A percentile compares a stretch with the other conserved stretches of the same genome.
Evolutionary conservation across 2,797 vertebrate genomes (phyloP).

Genomic region (Pseudomugil tenellus): DNA sequence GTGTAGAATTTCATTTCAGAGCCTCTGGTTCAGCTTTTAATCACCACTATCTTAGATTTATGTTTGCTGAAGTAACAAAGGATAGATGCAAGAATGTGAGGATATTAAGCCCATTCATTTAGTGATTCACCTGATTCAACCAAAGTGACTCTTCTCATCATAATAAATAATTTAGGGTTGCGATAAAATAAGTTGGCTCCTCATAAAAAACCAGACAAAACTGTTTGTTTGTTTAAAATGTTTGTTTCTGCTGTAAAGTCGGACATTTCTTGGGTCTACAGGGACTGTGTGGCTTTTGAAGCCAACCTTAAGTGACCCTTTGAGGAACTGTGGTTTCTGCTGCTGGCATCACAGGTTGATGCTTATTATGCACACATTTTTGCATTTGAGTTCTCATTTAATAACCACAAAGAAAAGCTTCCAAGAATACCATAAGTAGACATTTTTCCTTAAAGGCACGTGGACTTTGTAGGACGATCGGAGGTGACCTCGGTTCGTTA

Average conservation of each 20-base stretch:
- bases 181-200: neutral
- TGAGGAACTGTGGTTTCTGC: neutral
- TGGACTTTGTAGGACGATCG: constrained; percentile 20
- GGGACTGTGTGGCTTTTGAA: neutral
- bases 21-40: neutral
- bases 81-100: neutral
- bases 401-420: constrained; percentile 33
- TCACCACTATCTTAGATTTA: neutral
- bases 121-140: neutral
- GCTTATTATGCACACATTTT: neutral
- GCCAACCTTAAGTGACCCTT: neutral
- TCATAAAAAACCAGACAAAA: neutral
- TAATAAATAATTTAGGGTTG: neutral
- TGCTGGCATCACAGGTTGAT: neutral
- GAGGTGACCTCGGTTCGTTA: constrained; percentile 48
- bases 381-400: constrained; percentile 7
- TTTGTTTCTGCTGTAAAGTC: neutral
- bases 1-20: neutral
- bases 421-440: constrained; percentile 12
- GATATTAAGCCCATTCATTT: neutral
- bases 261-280: neutral
- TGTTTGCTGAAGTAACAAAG: neutral
- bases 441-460: constrained; percentile 32
- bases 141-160: neutral
- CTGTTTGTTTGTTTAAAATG: neutral